Evolutionary conservation across 2,797 vertebrate genomes (phyloP), one percentile per base, ranked within the genome.

Genomic region (Coregonus suidteri): DNA sequence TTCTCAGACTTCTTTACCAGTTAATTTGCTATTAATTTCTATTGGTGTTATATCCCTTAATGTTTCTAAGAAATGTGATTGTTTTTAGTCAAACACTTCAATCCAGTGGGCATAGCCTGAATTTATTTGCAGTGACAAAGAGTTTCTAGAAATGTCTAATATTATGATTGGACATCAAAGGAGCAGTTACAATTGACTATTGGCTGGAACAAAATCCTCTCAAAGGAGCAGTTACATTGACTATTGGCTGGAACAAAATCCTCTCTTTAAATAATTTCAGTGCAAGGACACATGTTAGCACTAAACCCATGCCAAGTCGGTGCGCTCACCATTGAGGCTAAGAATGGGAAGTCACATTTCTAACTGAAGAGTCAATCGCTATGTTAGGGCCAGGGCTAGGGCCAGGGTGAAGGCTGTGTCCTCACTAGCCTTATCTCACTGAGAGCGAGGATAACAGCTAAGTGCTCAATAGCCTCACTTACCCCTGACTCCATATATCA

Each of bases 401-500:
- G 0, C 9, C 7, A 41, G 6, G 41, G 0, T 59, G n/a, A 59
- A 84, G 75, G 86, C 81, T 82, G 84, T 88, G 85, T 80, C 82
- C 84, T 80, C 83, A 75, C 77, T 83, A 75, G 81, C 35, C 77
- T 79, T 75, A 79, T 82, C 65, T 75, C 20, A 54, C 78, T 75
- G 84, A 72, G 73, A 73, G 25, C 25, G 20, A 64, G 20, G 59
- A 82, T 41, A 75, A 51, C 59, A 20, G 69, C 75, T 71, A 35
- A 34, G 34, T 18, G 34, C 66, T 35, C 30, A 16, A 15, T 15
- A 67, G 20, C 25, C 54, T 59, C 65, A 56, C 62, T 62, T 37
- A 66, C 66, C 25, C 34, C 30, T 71, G 37, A 35, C 54, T 70
- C 68, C 4, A 69, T 77, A 41, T 71, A 37, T 47, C 69, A 47